Evolutionary conservation across 2,113 vertebrate species (phyloP).

Genomic region (Lasiurus cinereus): DNA sequence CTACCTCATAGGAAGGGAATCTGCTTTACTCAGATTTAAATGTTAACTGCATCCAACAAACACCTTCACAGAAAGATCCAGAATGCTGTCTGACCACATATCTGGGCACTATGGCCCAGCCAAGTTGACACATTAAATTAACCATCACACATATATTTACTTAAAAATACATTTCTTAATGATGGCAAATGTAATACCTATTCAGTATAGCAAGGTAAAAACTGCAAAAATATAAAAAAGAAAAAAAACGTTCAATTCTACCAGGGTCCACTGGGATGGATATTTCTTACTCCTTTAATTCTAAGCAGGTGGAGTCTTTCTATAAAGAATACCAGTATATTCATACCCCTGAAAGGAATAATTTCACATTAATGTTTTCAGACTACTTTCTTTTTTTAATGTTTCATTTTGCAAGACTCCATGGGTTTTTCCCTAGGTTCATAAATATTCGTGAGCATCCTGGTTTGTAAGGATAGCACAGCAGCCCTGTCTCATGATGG

Average conservation of each 20-base stretch:
- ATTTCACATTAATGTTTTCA: background rate
- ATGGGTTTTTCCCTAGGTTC: background rate
- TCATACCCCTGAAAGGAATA: background rate
- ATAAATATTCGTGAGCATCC: background rate
- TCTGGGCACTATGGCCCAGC: background rate
- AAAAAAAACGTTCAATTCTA: background rate
- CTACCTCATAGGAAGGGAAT: background rate
- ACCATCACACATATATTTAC: background rate
- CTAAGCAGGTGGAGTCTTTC: background rate
- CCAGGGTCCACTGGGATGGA: background rate
- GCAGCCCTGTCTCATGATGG: background rate
- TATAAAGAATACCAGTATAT: background rate
- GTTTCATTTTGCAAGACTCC: background rate
- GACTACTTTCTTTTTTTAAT: background rate
- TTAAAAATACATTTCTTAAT: background rate
- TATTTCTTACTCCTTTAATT: background rate
- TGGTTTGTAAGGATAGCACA: background rate
- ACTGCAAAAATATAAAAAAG: background rate
- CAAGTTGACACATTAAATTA: background rate
- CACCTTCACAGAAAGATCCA: background rate
- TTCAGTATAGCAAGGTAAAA: background rate
- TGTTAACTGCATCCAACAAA: background rate
- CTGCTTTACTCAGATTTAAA: background rate
- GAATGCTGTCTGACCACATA: background rate
- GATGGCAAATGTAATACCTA: background rate